Evolutionary conservation across 2,888 invertebrate genomes (phyloP).

Genomic region (Pachydiplax longipennis): DNA sequence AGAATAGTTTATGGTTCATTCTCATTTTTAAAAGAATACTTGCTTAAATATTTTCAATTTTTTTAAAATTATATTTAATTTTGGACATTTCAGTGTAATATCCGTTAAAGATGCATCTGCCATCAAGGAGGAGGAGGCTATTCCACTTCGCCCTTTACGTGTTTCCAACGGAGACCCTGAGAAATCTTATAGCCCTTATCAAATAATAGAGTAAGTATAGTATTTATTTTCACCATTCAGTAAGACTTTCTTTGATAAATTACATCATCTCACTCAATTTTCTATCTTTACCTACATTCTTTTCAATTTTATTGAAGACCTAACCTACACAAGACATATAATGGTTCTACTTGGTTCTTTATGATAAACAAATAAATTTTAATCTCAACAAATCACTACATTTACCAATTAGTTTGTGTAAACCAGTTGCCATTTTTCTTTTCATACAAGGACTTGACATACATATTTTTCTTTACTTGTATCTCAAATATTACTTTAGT

Average conservation of each 20-base stretch:
- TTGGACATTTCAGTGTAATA: conserved; percentile 51
- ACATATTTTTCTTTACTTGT: conserved; percentile 30
- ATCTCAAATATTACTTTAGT: conserved; percentile 40
- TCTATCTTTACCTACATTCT: conserved; percentile 46
- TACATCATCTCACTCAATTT: conserved; percentile 10
- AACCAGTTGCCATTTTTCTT: background rate
- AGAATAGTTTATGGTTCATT: too few relatives aligned
- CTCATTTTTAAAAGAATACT: too few relatives aligned
- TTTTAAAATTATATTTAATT: too few relatives aligned
- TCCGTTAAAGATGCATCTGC: conserved; percentile 54
- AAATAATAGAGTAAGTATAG: conserved; percentile 75
- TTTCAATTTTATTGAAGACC: background rate
- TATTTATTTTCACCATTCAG: conserved; percentile 50
- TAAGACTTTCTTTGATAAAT: background rate
- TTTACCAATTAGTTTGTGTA: background rate
- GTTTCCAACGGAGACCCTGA: conserved; percentile 73
- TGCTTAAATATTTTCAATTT: too few relatives aligned
- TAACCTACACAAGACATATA: background rate
- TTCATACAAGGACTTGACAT: conserved; percentile 34
- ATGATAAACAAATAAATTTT: background rate
- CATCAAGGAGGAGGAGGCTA: conserved; percentile 68
- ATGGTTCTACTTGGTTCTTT: background rate
- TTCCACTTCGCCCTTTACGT: conserved; percentile 77
- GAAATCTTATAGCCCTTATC: conserved; percentile 65
- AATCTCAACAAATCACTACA: too few relatives aligned